phyloP scores from a whole-genome alignment of 2,888 invertebrate species.

The Microdon myrmicae region DNA sequence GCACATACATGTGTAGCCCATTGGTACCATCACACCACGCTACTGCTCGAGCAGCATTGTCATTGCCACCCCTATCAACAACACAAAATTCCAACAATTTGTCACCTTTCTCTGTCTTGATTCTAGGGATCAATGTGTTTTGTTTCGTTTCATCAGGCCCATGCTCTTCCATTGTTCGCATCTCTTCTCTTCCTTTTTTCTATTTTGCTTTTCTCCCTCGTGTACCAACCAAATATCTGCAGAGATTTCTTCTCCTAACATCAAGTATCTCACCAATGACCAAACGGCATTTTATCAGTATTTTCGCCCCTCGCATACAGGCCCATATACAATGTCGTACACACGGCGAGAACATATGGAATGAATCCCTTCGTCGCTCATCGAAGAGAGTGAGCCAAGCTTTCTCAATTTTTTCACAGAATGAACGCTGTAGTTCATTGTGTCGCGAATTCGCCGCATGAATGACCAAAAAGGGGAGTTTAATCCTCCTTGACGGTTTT shows the following conservation, averaged over 20 bases:
- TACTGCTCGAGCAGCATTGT: too few relatives aligned
- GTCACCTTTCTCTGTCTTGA: too few relatives aligned
- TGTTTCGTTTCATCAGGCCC: too few relatives aligned
- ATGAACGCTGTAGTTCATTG: conserved; percentile 26
- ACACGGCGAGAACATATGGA: background rate
- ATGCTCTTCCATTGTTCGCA: background rate
- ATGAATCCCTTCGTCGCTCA: conserved; percentile 30
- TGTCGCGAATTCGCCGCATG: conserved; percentile 25
- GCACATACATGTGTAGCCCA: conserved; percentile 10
- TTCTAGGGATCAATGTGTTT: too few relatives aligned
- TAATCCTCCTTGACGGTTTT: background rate
- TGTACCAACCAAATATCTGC: conserved; percentile 44
- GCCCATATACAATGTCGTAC: background rate
- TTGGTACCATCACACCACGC: too few relatives aligned
- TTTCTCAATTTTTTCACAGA: too few relatives aligned
- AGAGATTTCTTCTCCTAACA: conserved; percentile 45
- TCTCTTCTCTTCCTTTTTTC: conserved; percentile 7
- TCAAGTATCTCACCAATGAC: conserved; percentile 50
- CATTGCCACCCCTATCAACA: conserved; percentile 5
- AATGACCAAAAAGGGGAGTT: background rate
- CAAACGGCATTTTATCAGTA: conserved; percentile 48
- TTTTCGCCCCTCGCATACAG: conserved; percentile 19
- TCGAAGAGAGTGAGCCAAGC: conserved; percentile 7
- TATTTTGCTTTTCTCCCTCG: conserved; percentile 5
- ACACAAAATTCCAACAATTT: background rate